Percentiles rank a stretch among this genome's conserved stretches.
These are phyloP conservation scores for Leiothrix lutea DNA, from an alignment of 2,113 vertebrate species.

Conservation along the genomic window DNA sequence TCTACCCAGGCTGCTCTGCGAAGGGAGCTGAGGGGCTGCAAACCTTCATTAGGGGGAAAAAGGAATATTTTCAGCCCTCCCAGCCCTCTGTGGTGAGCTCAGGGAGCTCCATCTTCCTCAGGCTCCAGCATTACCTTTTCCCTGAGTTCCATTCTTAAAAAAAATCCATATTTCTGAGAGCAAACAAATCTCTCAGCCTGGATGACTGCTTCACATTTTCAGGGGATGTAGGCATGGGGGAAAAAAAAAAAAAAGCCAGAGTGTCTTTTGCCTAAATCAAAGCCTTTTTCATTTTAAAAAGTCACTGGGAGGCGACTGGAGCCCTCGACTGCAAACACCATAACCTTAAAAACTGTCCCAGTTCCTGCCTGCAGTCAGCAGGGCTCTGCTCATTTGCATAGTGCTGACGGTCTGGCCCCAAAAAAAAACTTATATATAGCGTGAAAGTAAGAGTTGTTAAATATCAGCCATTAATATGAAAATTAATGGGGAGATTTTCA, in stretches of 20 bases:
- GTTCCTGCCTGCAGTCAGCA: constrained; percentile 17
- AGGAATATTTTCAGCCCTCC: not conserved
- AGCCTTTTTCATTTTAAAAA: not conserved
- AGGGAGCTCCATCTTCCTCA: not conserved
- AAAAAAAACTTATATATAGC: not conserved
- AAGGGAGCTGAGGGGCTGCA: not conserved
- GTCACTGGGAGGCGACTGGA: not conserved
- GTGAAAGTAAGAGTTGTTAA: not conserved
- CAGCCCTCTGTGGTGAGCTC: not conserved
- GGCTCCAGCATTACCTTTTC: not conserved
- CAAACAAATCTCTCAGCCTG: not conserved
- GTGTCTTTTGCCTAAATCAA: not conserved
- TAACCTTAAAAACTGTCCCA: constrained; percentile 54
- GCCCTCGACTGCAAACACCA: not conserved
- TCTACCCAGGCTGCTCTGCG: not conserved
- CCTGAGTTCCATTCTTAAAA: not conserved
- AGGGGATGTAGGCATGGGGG: not conserved
- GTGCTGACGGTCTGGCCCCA: constrained; percentile 39
- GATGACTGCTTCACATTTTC: not conserved
- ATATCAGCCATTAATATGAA: not conserved
- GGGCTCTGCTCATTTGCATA: constrained; percentile 39
- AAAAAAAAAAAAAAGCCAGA: not conserved
- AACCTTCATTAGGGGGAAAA: not conserved
- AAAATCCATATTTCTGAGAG: not conserved
- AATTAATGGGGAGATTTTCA: constrained; percentile 32